Evolutionary conservation across 2,113 vertebrate species (phyloP).

Genomic region (Ptilonorhynchus violaceus): DNA sequence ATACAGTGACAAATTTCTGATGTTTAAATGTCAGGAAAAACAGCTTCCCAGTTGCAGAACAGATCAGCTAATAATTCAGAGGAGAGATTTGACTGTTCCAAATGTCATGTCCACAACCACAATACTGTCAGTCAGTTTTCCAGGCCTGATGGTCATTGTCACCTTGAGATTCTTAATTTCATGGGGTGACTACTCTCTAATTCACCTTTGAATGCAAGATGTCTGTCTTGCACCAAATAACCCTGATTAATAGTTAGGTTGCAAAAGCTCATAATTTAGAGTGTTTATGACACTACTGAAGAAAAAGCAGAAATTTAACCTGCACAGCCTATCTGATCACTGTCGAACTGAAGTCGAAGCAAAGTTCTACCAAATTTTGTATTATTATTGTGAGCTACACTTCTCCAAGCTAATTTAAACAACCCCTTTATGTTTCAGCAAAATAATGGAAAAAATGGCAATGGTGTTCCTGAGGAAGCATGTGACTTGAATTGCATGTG

Average conservation of each 20-base stretch:
- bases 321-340: not conserved
- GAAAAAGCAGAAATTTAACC: not conserved
- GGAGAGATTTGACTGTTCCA: not conserved
- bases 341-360: not conserved
- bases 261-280: not conserved
- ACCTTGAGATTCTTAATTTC: not conserved
- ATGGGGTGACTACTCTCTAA: not conserved
- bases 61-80: not conserved
- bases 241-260: not conserved
- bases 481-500: rapidly evolving
- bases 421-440: not conserved
- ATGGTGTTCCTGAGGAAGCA: not conserved
- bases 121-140: rapidly evolving
- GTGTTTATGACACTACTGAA: not conserved
- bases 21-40: not conserved
- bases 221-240: not conserved
- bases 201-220: not conserved
- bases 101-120: no score
- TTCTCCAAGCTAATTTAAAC: not conserved
- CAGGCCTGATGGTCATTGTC: not conserved
- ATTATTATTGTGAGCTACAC: not conserved
- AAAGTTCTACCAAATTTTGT: not conserved
- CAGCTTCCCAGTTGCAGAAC: not conserved
- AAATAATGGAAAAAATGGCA: not conserved
- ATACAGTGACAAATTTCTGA: not conserved